phyloP scores from a whole-genome alignment of 2,113 vertebrate species.

The Mola mola region DNA sequence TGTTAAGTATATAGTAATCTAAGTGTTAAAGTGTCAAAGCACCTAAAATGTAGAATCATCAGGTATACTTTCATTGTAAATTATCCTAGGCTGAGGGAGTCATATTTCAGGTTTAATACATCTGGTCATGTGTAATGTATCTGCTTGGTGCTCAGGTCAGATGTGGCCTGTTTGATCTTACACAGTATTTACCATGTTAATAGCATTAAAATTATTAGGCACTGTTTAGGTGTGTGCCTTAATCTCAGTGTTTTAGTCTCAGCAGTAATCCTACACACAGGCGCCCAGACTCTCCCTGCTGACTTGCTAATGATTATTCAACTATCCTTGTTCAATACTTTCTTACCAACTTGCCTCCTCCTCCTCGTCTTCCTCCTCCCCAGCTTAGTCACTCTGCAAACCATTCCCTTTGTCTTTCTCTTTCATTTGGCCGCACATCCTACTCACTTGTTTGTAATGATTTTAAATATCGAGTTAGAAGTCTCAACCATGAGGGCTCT shows the following conservation, averaged over 20 bases:
- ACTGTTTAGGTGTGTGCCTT: slow-evolving; percentile 22
- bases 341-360: slow-evolving; percentile 36
- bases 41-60: no score
- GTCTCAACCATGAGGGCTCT: slow-evolving; percentile 40
- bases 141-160: slow-evolving; percentile 20
- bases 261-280: no score
- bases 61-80: no score
- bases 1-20: no score
- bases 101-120: slow-evolving; percentile 2
- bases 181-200: slow-evolving; percentile 19
- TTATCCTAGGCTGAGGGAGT: background rate
- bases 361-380: slow-evolving; percentile 14
- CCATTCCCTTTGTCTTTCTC: slow-evolving; percentile 28
- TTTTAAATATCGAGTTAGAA: slow-evolving; percentile 61
- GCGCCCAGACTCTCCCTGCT: slow-evolving; percentile 15
- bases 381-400: slow-evolving; percentile 43
- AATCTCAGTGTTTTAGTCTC: background rate
- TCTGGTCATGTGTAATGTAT: slow-evolving; percentile 29
- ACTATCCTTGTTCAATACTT: slow-evolving; percentile 43
- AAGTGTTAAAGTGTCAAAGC: no score
- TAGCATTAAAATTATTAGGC: background rate
- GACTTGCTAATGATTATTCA: slow-evolving; percentile 61
- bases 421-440: slow-evolving; percentile 40
- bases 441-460: slow-evolving; percentile 51
- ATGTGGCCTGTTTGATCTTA: slow-evolving; percentile 18